Base-by-base conservation (phyloP, 2,797 vertebrate genomes). In the Leptatherina wallacei region DNA sequence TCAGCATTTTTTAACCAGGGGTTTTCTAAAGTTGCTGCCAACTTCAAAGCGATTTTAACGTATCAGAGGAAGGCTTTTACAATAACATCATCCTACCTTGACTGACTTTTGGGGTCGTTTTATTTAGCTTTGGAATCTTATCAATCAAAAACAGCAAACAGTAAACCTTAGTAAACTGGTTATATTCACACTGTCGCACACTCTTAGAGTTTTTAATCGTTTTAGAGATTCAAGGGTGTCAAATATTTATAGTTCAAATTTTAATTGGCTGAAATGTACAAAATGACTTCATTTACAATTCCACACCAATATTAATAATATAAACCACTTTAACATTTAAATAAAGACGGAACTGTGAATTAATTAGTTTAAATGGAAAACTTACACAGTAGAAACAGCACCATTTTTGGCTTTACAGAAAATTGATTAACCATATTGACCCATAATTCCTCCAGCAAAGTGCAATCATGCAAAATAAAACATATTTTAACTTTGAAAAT, bases 81-180 rank as follows among this genome's bases (percentile, higher is more conserved):
- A 84, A 81, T 80, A 80, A 54, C 82, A 68, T 75, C 77, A 86
- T 56, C 73, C 69, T 56, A 30, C 52, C 72, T 67, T 67, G 72
- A 69, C 36, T 63, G 77, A 47, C 63, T 54, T 75, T 85, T 55
- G 12, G 71, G 80, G 78, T 81, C 75, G 72, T 73, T 77, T 87
- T 75, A 59, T 75, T 81, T 83, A 81, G 77, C 75, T 64, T 60
- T 29, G 71, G 69, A 74, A 80, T 81, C 75, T 59, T 84, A 61
- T 83, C 77, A 80, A 83, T 83, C 80, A 86, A 74, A 87, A 54
- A 12, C 77, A 78, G 56, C 61, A 72, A 80, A 57, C 79, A 84
- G 63, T 40, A 84, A 74, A 65, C 80, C 61, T 24, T 71, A 69
- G 67, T 57, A 74, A 77, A 77, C 71, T 56, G 47, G 57, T 82